Percentiles rank a stretch among this genome's conserved stretches.
phyloP scores from a whole-genome alignment of 2,113 vertebrate genomes.

The Heterochromis multidens region DNA sequence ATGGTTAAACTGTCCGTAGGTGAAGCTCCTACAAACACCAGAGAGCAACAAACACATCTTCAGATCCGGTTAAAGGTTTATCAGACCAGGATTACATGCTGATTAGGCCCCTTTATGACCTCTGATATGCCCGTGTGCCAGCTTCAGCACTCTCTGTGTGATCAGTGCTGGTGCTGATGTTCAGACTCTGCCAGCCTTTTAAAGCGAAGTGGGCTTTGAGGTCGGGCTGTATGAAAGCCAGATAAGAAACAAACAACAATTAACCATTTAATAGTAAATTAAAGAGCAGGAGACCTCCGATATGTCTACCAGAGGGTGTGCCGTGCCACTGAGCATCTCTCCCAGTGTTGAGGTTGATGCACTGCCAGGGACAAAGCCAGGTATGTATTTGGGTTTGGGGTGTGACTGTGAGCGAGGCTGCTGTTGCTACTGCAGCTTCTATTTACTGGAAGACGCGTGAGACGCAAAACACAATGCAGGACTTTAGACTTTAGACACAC shows the following conservation, averaged over 20 bases:
- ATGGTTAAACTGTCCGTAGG: background rate
- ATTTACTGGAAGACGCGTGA: background rate
- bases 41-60: background rate
- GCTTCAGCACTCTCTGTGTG: background rate
- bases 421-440: conserved; percentile 27
- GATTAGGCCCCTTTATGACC: background rate
- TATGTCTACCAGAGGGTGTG: background rate
- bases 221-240: background rate
- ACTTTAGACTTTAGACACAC: conserved; percentile 54
- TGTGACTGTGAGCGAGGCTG: conserved; percentile 13
- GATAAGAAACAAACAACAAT: background rate
- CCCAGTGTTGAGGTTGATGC: background rate
- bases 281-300: background rate
- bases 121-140: background rate
- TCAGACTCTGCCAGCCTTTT: background rate
- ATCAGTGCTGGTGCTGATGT: background rate
- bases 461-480: conserved; percentile 29
- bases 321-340: background rate
- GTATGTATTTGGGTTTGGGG: conserved; percentile 36
- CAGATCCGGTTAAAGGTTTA: background rate
- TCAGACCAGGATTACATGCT: background rate
- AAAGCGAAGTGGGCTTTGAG: background rate
- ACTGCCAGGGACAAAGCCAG: background rate
- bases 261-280: background rate
- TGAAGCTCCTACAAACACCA: background rate